phyloP scores from a whole-genome alignment of 2,888 invertebrate species.

The Physocephala rufipes region DNA sequence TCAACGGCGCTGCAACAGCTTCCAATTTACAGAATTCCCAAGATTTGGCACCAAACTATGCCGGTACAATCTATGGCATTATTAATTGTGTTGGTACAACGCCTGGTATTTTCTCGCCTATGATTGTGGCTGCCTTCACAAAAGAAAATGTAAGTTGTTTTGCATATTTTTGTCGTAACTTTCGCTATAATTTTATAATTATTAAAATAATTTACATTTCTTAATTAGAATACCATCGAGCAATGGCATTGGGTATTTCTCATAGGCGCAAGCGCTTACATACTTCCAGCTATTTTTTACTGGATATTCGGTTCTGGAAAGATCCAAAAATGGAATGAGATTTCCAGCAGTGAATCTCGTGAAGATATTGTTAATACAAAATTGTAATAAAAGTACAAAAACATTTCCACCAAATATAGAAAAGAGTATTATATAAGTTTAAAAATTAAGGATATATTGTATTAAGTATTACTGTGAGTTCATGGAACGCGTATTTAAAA shows the following conservation, averaged over 20 bases:
- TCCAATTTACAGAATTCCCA: slow-evolving; percentile 73
- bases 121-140: slow-evolving; percentile 70
- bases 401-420: slow-evolving; percentile 1
- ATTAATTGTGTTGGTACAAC: slow-evolving; percentile 78
- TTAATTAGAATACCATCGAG: slow-evolving; percentile 74
- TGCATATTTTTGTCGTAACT: slow-evolving; percentile 1
- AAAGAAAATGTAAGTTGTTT: slow-evolving; percentile 50
- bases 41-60: slow-evolving; percentile 79
- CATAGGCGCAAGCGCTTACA: slow-evolving; percentile 76
- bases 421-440: slow-evolving; percentile 22
- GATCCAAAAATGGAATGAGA: slow-evolving; percentile 76
- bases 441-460: slow-evolving; percentile 4
- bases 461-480: not conserved
- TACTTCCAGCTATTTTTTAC: slow-evolving; percentile 75
- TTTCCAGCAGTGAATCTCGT: slow-evolving; percentile 57
- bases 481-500: too few relatives aligned
- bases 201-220: not conserved
- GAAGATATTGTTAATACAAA: slow-evolving; percentile 59
- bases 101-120: slow-evolving; percentile 77
- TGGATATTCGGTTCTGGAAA: slow-evolving; percentile 76
- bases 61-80: slow-evolving; percentile 77
- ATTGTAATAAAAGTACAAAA: slow-evolving; percentile 49
- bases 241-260: slow-evolving; percentile 80
- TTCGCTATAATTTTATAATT: not conserved
- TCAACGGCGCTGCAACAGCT: slow-evolving; percentile 72